Evolutionary conservation across 2,888 invertebrate species (phyloP), one percentile per base, ranked within the genome.

Genomic region (Idaea biselata): DNA sequence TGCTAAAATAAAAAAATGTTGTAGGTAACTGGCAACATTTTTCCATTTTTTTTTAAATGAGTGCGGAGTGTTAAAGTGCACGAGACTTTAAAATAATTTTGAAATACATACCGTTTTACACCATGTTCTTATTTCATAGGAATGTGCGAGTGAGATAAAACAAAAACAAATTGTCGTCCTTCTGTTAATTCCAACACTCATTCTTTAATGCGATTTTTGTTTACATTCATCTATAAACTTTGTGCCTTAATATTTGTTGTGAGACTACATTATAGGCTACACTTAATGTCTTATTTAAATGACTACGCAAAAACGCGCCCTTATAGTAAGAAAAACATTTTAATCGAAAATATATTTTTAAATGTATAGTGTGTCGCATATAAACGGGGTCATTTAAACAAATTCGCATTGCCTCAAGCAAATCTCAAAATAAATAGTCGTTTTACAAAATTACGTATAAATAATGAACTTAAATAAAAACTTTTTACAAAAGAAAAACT

Each of bases 151-250:
- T 61, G 69, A 83, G 81, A 78, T 76, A 81, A 82, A 87, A 84
- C 82, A 86, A 88, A 88, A 89, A 84, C 84, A 87, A 88, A 84
- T 83, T 86, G 81, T 91, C 84, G 84, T 84, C 86, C 88, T 85
- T 89, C 90, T 88, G 91, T 93, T 93, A 93, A 92, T 92, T 93
- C 88, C 91, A 91, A 92, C 93, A 93, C 91, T 93, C 90, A 91
- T 93, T 90, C 87, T 91, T 93, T 93, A 93, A 93, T 92, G 86
- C 85, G 85, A 86, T 89, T 89, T 91, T 88, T 86, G 87, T 89
- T 85, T 87, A 91, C 86, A 91, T 83, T 82, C 72, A 74, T 82
- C 77, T 79, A 80, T 60, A 71, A 78, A 77, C 80, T 74, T 81
- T 81, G 79, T 80, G 80, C 77, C 87, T 88, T 91, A 87, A 82